Percentiles rank a stretch among this genome's conserved stretches.
Conservation (phyloP, 2,797 vertebrate species). For the Pseudopleuronectes americanus region DNA sequence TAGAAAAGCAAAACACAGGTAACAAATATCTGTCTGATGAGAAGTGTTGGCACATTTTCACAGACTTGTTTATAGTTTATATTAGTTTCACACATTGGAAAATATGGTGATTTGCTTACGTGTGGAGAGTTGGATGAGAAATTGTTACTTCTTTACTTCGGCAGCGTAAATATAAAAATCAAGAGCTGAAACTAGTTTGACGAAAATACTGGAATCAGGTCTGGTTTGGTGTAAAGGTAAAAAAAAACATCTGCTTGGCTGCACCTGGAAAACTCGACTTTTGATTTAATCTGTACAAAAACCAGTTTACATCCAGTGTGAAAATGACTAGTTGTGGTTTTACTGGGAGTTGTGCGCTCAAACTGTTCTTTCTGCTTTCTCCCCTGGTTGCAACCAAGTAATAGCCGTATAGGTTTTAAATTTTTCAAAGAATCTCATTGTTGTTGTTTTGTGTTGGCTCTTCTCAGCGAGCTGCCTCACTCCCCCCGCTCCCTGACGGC, state of each 20-base stretch:
- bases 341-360: too few species aligned
- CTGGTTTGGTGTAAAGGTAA: too few species aligned
- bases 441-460: conserved; percentile 14
- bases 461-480: conserved; percentile 91
- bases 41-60: conserved; percentile 14
- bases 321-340: too few species aligned
- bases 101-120: not conserved
- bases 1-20: conserved; percentile 9
- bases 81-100: not conserved
- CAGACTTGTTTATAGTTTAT: conserved; percentile 15
- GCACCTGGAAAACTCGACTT: too few species aligned
- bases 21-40: not conserved
- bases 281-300: too few species aligned
- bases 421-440: too few species aligned
- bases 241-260: too few species aligned
- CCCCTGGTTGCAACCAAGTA: too few species aligned
- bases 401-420: too few species aligned
- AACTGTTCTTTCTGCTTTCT: too few species aligned
- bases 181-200: not conserved
- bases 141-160: not conserved
- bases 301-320: too few species aligned
- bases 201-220: not conserved
- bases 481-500: conserved; percentile 93
- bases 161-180: not conserved
- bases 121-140: not conserved